A percentile compares a stretch with the other conserved stretches of the same genome.
phyloP scores from a whole-genome alignment of 2,797 vertebrate genomes.

The Rhyacichthys aspro region DNA sequence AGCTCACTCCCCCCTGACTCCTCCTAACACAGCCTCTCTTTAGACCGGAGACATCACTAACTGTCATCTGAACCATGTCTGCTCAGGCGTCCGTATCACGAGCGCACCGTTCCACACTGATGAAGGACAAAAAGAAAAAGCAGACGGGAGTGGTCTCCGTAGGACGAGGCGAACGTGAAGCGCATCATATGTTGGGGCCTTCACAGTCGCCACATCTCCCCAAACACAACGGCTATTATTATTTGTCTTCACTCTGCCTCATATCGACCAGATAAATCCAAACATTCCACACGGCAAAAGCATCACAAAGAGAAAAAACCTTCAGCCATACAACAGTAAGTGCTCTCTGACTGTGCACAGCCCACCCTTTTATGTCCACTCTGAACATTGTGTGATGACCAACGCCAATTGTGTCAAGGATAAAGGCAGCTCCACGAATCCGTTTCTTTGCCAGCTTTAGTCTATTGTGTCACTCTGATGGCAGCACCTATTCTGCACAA shows the following conservation, averaged over 20 bases:
- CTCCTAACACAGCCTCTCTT: background rate
- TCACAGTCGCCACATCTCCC: background rate
- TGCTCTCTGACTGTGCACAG: background rate
- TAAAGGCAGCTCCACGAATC: conserved; percentile 1
- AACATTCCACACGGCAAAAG: background rate
- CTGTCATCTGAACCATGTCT: background rate
- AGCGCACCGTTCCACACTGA: conserved; percentile 7
- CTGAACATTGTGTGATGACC: conserved; percentile 3
- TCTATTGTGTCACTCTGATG: conserved; percentile 2
- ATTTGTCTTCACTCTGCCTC: too few species aligned
- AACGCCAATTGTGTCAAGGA: background rate
- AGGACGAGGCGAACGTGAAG: background rate
- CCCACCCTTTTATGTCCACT: background rate
- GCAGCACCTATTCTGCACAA: background rate
- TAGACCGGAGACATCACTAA: conserved; percentile 13
- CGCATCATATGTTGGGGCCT: background rate
- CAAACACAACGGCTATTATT: background rate
- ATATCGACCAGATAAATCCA: background rate
- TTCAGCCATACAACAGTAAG: background rate
- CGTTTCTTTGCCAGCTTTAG: background rate
- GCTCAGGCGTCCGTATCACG: conserved; percentile 8
- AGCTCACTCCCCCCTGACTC: conserved; percentile 1
- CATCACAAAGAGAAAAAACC: background rate
- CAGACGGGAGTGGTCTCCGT: background rate
- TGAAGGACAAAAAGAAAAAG: background rate